Base-by-base conservation (phyloP, 2,888 invertebrate species). In the Rotaria macrura region DNA sequence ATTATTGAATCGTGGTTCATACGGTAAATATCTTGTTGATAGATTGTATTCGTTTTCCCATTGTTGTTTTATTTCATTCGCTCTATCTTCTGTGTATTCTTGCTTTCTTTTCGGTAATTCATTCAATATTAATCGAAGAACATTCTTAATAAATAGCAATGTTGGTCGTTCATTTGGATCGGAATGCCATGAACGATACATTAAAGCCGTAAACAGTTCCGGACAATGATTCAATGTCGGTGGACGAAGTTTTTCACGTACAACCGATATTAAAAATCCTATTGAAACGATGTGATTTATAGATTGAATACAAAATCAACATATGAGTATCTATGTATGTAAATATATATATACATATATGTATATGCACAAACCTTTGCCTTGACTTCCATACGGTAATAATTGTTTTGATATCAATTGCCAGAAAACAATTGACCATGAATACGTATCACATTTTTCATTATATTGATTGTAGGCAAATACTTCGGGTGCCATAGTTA, bases 361-460 rank as follows among this genome's bases (percentile, higher is more conserved):
- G 2, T 49, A 49, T 49, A 14, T 17, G 49, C 29, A 43, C 79
- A 79, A n/a, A 79, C 79, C 79, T 79, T 43, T 79, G 25, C 79
- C 79, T 43, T 79, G 25, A 25, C n/a, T 43, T 14, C 79, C 79
- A 79, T 79, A 79, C 12, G 79, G 79, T 43, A 79, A 43, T 12
- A 43, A 12, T 79, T 79, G 43, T 79, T 43, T 79, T 14, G 79
- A 43, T 4, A 79, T 43, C 20, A 79, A 79, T 79, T 79, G 79
- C 79, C 79, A 79, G 12, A 79, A 43, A 0, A 79, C 79, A 25
- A 79, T 79, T 40, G 79, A 43, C 79, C 79, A 79, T n/a, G 79
- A 79, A 43, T 79, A 79, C n/a, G 79, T 79, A 43, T 79, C 79
- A 43, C 79, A 79, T 40, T 79, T 23, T 43, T 79, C 79, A 79